Percentiles rank a stretch among this genome's conserved stretches.
These are phyloP conservation scores for Andricus curvator DNA, from an alignment of 2,888 invertebrate species.

Conservation along the genomic window DNA sequence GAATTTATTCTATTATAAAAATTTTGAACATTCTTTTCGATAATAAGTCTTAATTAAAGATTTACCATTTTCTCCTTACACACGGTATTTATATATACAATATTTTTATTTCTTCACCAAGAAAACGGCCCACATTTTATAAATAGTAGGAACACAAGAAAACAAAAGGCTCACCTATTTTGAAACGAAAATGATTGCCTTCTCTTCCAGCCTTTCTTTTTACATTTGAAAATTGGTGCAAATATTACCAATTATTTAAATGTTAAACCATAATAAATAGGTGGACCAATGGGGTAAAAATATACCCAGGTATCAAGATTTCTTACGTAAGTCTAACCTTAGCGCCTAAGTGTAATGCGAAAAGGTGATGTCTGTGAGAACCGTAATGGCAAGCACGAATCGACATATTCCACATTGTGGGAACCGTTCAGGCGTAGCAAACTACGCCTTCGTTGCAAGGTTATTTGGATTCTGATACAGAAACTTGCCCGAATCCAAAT, in stretches of 20 bases:
- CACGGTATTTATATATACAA: too few species aligned
- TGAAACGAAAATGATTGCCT: background rate
- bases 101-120: background rate
- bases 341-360: slow-evolving; percentile 56
- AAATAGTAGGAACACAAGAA: background rate
- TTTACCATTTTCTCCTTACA: too few species aligned
- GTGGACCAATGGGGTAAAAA: slow-evolving; percentile 39
- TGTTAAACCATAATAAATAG: slow-evolving; percentile 1
- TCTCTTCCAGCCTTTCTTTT: background rate
- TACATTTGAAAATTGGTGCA: background rate
- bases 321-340: slow-evolving; percentile 58
- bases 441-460: slow-evolving; percentile 69
- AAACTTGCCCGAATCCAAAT: slow-evolving; percentile 55
- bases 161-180: background rate
- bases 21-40: too few species aligned
- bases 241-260: background rate
- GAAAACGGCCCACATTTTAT: background rate
- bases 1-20: too few species aligned
- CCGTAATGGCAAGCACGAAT: slow-evolving; percentile 56
- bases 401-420: slow-evolving; percentile 48
- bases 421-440: slow-evolving; percentile 63
- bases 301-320: slow-evolving; percentile 42
- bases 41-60: too few species aligned
- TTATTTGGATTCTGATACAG: slow-evolving; percentile 58
- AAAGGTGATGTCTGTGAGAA: slow-evolving; percentile 56